Evolutionary conservation across 2,888 invertebrate genomes (phyloP).

Genomic region (Caradrina kadenii): DNA sequence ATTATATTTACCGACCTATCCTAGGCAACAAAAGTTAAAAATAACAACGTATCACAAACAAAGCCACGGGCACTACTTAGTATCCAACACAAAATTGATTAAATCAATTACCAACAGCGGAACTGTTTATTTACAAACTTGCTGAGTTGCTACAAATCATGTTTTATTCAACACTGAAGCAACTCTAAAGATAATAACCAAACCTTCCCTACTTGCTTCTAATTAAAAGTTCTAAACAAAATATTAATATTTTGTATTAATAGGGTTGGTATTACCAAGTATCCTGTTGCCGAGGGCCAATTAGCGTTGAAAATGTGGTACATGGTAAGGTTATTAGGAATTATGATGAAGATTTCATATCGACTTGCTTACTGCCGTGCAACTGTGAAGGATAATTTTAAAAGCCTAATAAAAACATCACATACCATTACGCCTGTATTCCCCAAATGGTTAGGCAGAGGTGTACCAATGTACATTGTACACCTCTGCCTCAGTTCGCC

Average conservation of each 20-base stretch:
- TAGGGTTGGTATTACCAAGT: conserved; percentile 16
- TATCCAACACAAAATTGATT: conserved; percentile 19
- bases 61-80: neutral
- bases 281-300: conserved; percentile 21
- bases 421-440: no score
- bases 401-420: neutral
- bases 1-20: no score
- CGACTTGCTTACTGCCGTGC: neutral
- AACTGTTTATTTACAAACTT: conserved; percentile 39
- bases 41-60: neutral
- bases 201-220: conserved; percentile 31
- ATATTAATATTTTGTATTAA: conserved; percentile 50
- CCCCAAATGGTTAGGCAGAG: no score
- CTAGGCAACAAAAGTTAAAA: no score
- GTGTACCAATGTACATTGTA: no score
- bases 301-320: conserved; percentile 33
- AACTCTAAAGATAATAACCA: conserved; percentile 32
- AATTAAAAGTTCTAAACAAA: conserved; percentile 59
- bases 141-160: conserved; percentile 11
- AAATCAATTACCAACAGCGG: conserved; percentile 16
- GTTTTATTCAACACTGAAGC: conserved; percentile 48
- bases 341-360: neutral
- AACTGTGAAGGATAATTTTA: neutral
- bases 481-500: no score
- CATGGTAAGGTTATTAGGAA: neutral